phyloP scores from a whole-genome alignment of 2,113 vertebrate genomes.

The Oryzias curvinotus region DNA sequence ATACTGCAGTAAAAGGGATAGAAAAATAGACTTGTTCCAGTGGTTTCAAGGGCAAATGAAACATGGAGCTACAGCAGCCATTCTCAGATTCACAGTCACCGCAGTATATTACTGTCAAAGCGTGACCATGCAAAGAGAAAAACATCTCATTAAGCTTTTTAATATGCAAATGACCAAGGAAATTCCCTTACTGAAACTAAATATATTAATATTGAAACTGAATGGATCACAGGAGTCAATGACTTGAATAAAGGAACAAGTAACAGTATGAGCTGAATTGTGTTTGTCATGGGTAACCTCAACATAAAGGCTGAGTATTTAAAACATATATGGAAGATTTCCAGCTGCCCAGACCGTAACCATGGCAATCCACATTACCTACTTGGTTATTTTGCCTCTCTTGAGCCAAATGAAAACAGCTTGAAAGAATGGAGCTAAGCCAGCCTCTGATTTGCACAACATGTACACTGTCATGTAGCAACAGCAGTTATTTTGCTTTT shows the following conservation, averaged over 20 bases:
- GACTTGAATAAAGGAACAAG: conserved; percentile 4
- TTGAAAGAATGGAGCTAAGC: conserved; percentile 50
- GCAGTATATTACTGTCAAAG: neutral
- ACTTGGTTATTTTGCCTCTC: conserved; percentile 53
- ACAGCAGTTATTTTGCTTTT: conserved; percentile 3
- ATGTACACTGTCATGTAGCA: conserved; percentile 5
- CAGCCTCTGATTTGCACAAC: conserved; percentile 28
- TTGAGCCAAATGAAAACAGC: conserved; percentile 56
- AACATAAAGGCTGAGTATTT: conserved; percentile 39
- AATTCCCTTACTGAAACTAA: conserved; percentile 18
- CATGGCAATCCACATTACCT: conserved; percentile 65
- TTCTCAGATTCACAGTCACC: neutral
- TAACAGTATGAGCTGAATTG: neutral
- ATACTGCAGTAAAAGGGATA: conserved; percentile 30
- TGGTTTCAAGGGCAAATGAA: conserved; percentile 56
- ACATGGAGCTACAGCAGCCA: conserved; percentile 10
- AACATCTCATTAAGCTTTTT: conserved; percentile 27
- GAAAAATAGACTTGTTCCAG: neutral
- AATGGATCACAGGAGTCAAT: neutral
- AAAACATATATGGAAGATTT: conserved; percentile 39
- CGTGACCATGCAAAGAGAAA: conserved; percentile 22
- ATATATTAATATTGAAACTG: neutral
- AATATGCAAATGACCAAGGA: conserved; percentile 36
- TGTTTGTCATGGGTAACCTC: conserved; percentile 30
- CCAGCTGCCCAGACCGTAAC: conserved; percentile 59